phyloP scores from a whole-genome alignment of 2,797 vertebrate species.

The Gymnoscopelus microlampas region DNA sequence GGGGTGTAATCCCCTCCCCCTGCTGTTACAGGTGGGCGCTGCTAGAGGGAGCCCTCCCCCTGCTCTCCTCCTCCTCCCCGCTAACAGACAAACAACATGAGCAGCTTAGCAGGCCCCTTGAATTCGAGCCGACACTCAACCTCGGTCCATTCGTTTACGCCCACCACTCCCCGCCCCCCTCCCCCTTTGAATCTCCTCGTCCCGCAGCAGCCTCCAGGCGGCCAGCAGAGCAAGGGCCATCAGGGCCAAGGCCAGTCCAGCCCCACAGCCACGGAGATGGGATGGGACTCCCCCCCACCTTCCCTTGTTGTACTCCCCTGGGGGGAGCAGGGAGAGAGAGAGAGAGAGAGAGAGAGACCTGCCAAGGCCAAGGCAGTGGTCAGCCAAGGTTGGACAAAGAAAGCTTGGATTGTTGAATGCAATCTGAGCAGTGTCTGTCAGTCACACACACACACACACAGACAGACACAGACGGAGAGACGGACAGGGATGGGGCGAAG shows the following conservation, averaged over 20 bases:
- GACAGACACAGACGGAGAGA: slow-evolving; percentile 5
- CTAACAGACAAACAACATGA: slow-evolving; percentile 26
- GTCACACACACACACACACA: slow-evolving; percentile 35
- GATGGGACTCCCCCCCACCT: slow-evolving; percentile 41
- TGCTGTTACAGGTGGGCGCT: slow-evolving; percentile 78
- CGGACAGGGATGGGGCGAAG: slow-evolving; percentile 27
- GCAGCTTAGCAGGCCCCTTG: slow-evolving; percentile 14
- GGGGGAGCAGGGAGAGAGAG: slow-evolving; percentile 51
- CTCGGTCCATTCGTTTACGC: too few relatives aligned
- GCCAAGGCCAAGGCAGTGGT: slow-evolving; percentile 56
- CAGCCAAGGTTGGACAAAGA: slow-evolving; percentile 69
- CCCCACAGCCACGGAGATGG: slow-evolving; percentile 63
- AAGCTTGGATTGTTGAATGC: slow-evolving; percentile 50
- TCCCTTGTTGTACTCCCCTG: not conserved
- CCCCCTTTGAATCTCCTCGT: slow-evolving; percentile 7
- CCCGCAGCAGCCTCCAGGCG: slow-evolving; percentile 45
- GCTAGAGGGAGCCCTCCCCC: slow-evolving; percentile 92
- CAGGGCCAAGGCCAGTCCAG: slow-evolving; percentile 67
- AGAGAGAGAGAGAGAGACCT: slow-evolving; percentile 45
- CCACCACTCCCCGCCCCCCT: not conserved
- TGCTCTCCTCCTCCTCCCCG: slow-evolving; percentile 66
- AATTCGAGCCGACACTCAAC: too few relatives aligned
- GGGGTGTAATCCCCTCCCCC: slow-evolving; percentile 16
- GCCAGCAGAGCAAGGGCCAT: slow-evolving; percentile 46
- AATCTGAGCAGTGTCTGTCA: slow-evolving; percentile 65